phyloP scores from a whole-genome alignment of 2,888 invertebrate species.

The Ennomos quercinarius region DNA sequence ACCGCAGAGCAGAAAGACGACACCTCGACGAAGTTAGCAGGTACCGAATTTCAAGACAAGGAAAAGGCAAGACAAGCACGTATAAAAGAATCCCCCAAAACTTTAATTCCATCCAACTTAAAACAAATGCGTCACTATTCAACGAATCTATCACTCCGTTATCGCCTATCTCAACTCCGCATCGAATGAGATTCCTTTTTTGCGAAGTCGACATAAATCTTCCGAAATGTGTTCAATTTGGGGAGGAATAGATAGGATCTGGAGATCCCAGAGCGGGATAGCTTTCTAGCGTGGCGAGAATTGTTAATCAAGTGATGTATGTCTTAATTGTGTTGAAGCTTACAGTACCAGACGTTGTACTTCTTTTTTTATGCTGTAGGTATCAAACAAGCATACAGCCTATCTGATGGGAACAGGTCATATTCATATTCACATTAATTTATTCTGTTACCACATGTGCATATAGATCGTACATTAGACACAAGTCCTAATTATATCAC shows the following conservation, averaged over 20 bases:
- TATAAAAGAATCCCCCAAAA: too few relatives aligned
- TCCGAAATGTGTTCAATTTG: conserved; percentile 52
- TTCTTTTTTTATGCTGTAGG: too few relatives aligned
- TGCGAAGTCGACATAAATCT: conserved; percentile 50
- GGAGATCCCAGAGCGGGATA: neutral
- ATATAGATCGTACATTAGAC: too few relatives aligned
- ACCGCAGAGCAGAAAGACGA: too few relatives aligned
- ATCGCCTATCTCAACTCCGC: conserved; percentile 48
- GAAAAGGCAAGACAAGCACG: too few relatives aligned
- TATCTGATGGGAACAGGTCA: too few relatives aligned
- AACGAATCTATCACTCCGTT: conserved; percentile 39
- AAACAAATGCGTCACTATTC: conserved; percentile 23
- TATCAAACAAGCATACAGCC: too few relatives aligned
- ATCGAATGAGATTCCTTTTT: conserved; percentile 42
- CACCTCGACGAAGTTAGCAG: too few relatives aligned
- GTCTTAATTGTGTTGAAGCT: conserved; percentile 14
- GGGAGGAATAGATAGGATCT: conserved; percentile 29
- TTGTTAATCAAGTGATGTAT: conserved; percentile 25
- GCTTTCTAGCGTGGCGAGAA: conserved; percentile 18
- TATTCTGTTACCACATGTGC: too few relatives aligned
- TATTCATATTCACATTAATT: too few relatives aligned
- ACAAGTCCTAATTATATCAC: too few relatives aligned
- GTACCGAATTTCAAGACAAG: too few relatives aligned
- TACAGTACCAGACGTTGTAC: neutral
- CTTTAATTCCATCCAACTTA: neutral